Conservation (phyloP, 2,113 vertebrate species). For the Sorex fumeus region DNA sequence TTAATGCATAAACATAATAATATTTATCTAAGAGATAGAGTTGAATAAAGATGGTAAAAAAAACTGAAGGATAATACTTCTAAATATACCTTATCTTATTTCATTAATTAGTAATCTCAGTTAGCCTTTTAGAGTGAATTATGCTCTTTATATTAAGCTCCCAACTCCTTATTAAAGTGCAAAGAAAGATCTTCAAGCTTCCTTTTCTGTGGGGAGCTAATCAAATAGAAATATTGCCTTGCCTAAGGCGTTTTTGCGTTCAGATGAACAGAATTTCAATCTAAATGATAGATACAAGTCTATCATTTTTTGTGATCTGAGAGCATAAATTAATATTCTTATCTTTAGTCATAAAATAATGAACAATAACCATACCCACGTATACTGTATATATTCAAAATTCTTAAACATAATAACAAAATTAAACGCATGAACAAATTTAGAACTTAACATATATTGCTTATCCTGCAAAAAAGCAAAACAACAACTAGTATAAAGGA, state of each 20-base stretch:
- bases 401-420: not conserved
- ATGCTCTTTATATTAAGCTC: slow-evolving; percentile 57
- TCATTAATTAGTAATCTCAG: slow-evolving; percentile 63
- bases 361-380: slow-evolving; percentile 2
- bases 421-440: not conserved
- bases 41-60: slow-evolving; percentile 50
- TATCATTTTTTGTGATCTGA: slow-evolving; percentile 56
- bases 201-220: slow-evolving; percentile 65
- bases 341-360: slow-evolving; percentile 45
- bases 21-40: slow-evolving; percentile 17
- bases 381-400: slow-evolving; percentile 11
- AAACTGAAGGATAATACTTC: not conserved
- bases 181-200: slow-evolving; percentile 40
- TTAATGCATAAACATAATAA: not conserved
- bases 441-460: not conserved
- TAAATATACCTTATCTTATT: slow-evolving; percentile 32
- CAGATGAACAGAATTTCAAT: slow-evolving; percentile 49
- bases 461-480: not conserved
- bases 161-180: not conserved
- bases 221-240: slow-evolving; percentile 63
- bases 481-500: too few relatives aligned
- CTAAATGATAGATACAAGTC: slow-evolving; percentile 51
- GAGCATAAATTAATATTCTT: slow-evolving; percentile 37
- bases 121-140: slow-evolving; percentile 46
- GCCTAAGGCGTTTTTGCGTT: slow-evolving; percentile 39